phyloP scores from a whole-genome alignment of 2,113 vertebrate species.

The Halichoerus grypus region DNA sequence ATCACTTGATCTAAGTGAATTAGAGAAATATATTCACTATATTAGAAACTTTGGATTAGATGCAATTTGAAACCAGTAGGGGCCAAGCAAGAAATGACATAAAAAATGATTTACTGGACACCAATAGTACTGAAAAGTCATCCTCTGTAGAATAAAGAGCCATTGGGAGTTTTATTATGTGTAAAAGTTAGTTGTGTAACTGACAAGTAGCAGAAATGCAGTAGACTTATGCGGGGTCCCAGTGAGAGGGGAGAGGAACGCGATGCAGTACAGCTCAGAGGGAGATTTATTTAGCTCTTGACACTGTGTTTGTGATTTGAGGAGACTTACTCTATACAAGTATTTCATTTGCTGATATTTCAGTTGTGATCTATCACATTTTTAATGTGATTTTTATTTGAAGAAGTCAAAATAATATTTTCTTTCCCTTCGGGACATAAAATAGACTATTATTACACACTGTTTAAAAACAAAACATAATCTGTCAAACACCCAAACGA shows the following conservation, averaged over 20 bases:
- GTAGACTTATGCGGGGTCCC: not conserved
- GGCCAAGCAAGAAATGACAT: not conserved
- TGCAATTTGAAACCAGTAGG: not conserved
- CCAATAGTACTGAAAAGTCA: not conserved
- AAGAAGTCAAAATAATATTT: constrained; percentile 31
- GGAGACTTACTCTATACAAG: constrained; percentile 42
- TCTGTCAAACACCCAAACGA: not conserved
- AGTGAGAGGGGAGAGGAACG: not conserved
- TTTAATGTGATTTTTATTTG: not conserved
- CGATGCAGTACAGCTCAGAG: not conserved
- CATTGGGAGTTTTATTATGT: constrained; percentile 50
- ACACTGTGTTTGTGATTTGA: constrained; percentile 46
- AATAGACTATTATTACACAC: not conserved
- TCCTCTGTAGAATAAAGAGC: constrained; percentile 27
- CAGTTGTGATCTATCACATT: not conserved
- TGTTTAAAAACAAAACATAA: not conserved
- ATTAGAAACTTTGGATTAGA: not conserved
- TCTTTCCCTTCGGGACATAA: constrained; percentile 8
- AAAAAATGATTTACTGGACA: not conserved
- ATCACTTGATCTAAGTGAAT: not conserved
- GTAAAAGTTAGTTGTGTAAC: constrained; percentile 54
- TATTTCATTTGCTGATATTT: constrained; percentile 15
- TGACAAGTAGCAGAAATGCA: constrained; percentile 49
- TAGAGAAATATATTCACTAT: not conserved
- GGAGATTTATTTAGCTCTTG: constrained; percentile 55